phyloP scores from a whole-genome alignment of 2,888 invertebrate species.

The Archaeoteleia sp. region DNA sequence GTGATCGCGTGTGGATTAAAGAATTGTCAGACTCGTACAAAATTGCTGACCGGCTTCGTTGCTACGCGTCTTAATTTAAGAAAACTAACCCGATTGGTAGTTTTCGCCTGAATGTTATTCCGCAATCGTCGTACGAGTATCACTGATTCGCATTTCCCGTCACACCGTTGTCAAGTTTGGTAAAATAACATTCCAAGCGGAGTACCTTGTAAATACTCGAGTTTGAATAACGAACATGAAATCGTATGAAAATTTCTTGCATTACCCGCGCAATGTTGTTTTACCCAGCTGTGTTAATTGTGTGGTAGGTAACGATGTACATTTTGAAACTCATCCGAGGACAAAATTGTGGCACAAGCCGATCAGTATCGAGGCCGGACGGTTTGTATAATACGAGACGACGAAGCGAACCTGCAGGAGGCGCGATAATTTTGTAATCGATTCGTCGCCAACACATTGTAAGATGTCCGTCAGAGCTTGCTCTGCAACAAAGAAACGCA shows the following conservation, averaged over 20 bases:
- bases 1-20: slow-evolving; percentile 67
- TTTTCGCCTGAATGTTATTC: not conserved
- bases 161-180: not conserved
- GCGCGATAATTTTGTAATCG: slow-evolving; percentile 65
- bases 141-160: not conserved
- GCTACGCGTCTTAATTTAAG: not conserved
- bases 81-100: slow-evolving; percentile 1
- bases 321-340: not conserved
- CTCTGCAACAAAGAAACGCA: slow-evolving; percentile 64
- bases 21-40: slow-evolving; percentile 34
- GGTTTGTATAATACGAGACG: slow-evolving; percentile 59
- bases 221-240: not conserved
- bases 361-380: slow-evolving; percentile 61
- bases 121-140: not conserved
- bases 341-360: slow-evolving; percentile 28
- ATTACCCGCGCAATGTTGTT: slow-evolving; percentile 8
- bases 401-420: slow-evolving; percentile 61
- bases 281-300: not conserved
- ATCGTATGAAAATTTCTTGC: not conserved
- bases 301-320: not conserved
- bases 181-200: slow-evolving; percentile 9
- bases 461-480: slow-evolving; percentile 64
- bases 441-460: slow-evolving; percentile 64
- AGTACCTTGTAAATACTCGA: slow-evolving; percentile 37
- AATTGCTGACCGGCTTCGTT: slow-evolving; percentile 45